Base-by-base conservation (phyloP, 2,888 invertebrate genomes). In the Apamea epomidion region DNA sequence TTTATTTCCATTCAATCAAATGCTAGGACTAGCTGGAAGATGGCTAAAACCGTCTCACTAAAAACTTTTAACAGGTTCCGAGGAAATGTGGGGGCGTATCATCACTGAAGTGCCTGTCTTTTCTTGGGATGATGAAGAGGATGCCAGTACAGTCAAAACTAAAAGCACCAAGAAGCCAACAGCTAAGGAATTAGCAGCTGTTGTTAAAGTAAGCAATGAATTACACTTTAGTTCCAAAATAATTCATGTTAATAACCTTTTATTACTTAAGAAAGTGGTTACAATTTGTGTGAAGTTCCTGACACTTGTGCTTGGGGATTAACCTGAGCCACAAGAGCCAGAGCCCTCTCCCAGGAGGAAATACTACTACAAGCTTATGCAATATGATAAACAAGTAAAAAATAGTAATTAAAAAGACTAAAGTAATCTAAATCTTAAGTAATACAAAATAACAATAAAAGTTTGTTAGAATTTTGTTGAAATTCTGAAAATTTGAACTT, bases 61-160 rank as follows among this genome's bases (percentile, higher is more conserved):
- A 25, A 10, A 54, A 7, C 4, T 54, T 54, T 37, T 14, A 32
- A 3, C 32, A 76, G 77, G 10, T 62, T 2, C 75, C 2, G 93
- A 95, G 1, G 81, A 79, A 0, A 64, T 95, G 0, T 97, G 97
- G 97, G 83, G 87, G 0, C 64, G 92, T 0, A 80, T 96, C 1
- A 86, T 76, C 0, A 10, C 84, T 1, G 95, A 96, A 81, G 93
- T 96, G 4, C 92, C 93, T 0, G 60, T 92, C 1, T 97, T 96
- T 84, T 8, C 83, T 0, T 97, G 97, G 97, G 96, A 96, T 12
- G 95, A 95, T 21, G 96, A 96, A 7, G 95, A 96, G 0, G 96
- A 96, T 0, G 78, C 92, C 1, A 95, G 95, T 73, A 95, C 96
- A 0, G 84, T 92, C 62, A 96, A 94, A 80, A 92, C 96, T 0